Conservation (phyloP, 2,888 invertebrate species). For the Caenorhabditis afra region DNA sequence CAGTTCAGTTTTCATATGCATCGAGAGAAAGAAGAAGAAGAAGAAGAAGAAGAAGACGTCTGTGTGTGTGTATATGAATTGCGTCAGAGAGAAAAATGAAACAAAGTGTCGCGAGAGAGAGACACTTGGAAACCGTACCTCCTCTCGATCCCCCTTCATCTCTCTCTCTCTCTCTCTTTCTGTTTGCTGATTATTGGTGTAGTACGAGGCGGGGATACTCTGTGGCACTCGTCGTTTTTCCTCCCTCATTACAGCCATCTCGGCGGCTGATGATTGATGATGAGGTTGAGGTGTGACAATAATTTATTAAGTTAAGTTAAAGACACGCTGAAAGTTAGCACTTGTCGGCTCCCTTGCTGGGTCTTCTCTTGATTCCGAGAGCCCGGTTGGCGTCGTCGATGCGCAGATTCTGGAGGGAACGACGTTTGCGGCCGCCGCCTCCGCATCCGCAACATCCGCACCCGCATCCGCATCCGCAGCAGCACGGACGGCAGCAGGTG, state of each 20-base stretch:
- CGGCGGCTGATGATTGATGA: too few relatives aligned
- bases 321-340: not conserved
- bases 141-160: slow-evolving; percentile 30
- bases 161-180: slow-evolving; percentile 5
- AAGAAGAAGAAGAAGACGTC: not conserved
- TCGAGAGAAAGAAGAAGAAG: not conserved
- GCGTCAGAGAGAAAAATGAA: not conserved
- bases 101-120: not conserved
- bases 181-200: slow-evolving; percentile 34
- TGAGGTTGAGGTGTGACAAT: not conserved
- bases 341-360: not conserved
- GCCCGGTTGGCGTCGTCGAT: slow-evolving; percentile 56
- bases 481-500: slow-evolving; percentile 49
- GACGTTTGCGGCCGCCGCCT: slow-evolving; percentile 64
- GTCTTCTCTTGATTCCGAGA: slow-evolving; percentile 6
- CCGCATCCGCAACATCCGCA: slow-evolving; percentile 67
- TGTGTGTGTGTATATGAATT: too few relatives aligned
- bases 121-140: not conserved
- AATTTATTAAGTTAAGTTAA: slow-evolving; percentile 22
- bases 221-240: not conserved
- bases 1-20: too few relatives aligned
- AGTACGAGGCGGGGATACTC: too few relatives aligned
- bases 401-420: slow-evolving; percentile 63
- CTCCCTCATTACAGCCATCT: slow-evolving; percentile 3
- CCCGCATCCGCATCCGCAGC: slow-evolving; percentile 48